These are phyloP conservation scores for Microchrysa polita DNA, from an alignment of 2,888 invertebrate genomes.

Conservation along the genomic window DNA sequence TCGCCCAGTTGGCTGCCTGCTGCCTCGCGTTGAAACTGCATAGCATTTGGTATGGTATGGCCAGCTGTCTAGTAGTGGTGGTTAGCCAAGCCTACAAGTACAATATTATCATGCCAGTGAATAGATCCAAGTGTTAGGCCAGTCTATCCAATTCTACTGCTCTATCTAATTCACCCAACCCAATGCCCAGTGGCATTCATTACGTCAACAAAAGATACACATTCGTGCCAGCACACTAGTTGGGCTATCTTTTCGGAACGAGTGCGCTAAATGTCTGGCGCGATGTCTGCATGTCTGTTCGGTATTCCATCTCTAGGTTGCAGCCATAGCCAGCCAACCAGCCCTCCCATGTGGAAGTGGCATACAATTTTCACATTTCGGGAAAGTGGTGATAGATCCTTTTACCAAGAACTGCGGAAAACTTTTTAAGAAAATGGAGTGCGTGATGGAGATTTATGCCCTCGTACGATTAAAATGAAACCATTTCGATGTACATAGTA, in stretches of 20 bases:
- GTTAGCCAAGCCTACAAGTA: conserved; percentile 9
- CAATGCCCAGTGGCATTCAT: conserved; percentile 18
- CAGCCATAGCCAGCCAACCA: background rate
- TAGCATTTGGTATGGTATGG: conserved; percentile 10
- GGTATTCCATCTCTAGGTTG: too few species aligned
- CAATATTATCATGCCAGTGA: background rate
- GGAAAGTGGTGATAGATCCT: conserved; percentile 36
- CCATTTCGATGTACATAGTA: conserved; percentile 27
- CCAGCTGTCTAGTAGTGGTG: background rate
- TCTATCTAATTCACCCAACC: background rate
- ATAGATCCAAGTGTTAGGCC: too few species aligned
- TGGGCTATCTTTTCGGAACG: conserved; percentile 5
- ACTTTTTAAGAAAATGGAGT: conserved; percentile 41
- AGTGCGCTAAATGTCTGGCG: conserved; percentile 25
- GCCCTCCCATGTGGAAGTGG: conserved; percentile 3
- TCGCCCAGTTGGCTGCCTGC: conserved; percentile 46
- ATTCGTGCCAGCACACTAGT: background rate
- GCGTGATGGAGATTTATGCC: conserved; percentile 46
- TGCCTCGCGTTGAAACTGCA: background rate
- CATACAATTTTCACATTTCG: background rate
- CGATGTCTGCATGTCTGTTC: conserved; percentile 8
- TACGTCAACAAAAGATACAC: conserved; percentile 19
- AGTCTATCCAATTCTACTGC: background rate
- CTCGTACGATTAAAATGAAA: conserved; percentile 36
- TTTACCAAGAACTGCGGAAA: conserved; percentile 33